Conservation (phyloP, 2,888 invertebrate species). For the Eilema depressum region DNA sequence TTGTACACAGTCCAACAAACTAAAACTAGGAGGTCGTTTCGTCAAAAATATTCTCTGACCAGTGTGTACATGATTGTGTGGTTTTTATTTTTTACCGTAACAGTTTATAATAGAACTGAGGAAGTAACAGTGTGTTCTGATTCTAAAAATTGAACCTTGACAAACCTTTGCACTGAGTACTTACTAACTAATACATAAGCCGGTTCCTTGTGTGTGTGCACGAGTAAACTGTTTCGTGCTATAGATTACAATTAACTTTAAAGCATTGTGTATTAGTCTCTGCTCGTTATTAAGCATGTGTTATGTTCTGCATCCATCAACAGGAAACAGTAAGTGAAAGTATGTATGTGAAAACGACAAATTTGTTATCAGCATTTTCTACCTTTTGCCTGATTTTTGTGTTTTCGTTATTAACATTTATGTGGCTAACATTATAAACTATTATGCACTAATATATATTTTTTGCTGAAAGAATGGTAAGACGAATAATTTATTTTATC, state of each 20-base stretch:
- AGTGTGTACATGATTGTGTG: slow-evolving; percentile 21
- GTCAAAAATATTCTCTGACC: slow-evolving; percentile 17
- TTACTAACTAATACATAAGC: slow-evolving; percentile 51
- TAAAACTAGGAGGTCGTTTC: slow-evolving; percentile 15
- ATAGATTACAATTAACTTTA: slow-evolving; percentile 54
- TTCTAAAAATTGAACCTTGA: slow-evolving; percentile 22
- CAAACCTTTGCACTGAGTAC: slow-evolving; percentile 29
- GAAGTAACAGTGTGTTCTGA: slow-evolving; percentile 18
- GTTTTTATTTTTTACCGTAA: slow-evolving; percentile 3
- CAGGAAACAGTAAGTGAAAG: slow-evolving; percentile 93
- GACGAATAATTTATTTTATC: slow-evolving; percentile 45
- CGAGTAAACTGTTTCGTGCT: slow-evolving; percentile 52
- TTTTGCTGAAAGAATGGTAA: slow-evolving; percentile 68
- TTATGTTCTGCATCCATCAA: slow-evolving; percentile 87
- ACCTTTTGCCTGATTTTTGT: slow-evolving; percentile 77
- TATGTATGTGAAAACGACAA: slow-evolving; percentile 80
- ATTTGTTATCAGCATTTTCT: slow-evolving; percentile 63
- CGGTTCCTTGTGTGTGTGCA: slow-evolving; percentile 78
- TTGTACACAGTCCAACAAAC: slow-evolving; percentile 34
- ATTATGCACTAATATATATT: slow-evolving; percentile 72
- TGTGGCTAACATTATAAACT: slow-evolving; percentile 81
- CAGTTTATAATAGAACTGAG: neutral
- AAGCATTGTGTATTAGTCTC: slow-evolving; percentile 73
- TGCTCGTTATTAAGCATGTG: slow-evolving; percentile 84
- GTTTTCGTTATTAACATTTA: slow-evolving; percentile 75